Evolutionary conservation across 2,888 invertebrate genomes (phyloP), one percentile per base, ranked within the genome.

Genomic region (Aplocera efformata): DNA sequence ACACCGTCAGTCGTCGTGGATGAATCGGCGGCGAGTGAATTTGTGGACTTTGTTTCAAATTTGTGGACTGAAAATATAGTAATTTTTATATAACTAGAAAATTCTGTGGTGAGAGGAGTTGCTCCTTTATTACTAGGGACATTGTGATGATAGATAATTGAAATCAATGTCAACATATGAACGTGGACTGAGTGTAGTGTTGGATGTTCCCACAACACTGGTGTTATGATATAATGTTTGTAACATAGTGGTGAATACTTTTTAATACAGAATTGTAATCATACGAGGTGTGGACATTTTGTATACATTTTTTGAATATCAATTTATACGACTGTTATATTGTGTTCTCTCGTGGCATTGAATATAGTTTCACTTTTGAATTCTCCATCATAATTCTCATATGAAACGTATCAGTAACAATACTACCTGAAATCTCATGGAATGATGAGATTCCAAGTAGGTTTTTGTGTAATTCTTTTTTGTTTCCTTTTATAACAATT

Each of bases 71-170:
- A 84, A 74, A 76, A 74, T 80, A 81, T 78, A 76, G 83, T 84
- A 84, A 85, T 86, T 84, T 79, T 83, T 82, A 83, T 79, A 80
- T 81, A 82, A 75, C 80, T 80, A 83, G 80, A 69, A 81, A 85
- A 81, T 79, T 85, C 82, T 86, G 84, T 88, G 86, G 83, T 77
- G 85, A 79, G 85, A 84, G 84, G 85, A 79, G 83, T 85, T 83
- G 68, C 79, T 85, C 83, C 82, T 79, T 77, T 72, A 48, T 66
- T 62, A 72, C 67, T 68, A 74, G 70, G 72, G 74, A 83, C 75
- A 78, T 17, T 77, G 79, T 81, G 79, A 72, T 70, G 70, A 63
- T 62, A 61, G 61, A 61, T 61, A 59, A 59, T 60, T 61, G 54
- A 64, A 57, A 62, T 58, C 64, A 72, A 71, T 72, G 71, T 71